phyloP scores from a whole-genome alignment of 1,140 invertebrate species.

The Drosophila mauritiana region DNA sequence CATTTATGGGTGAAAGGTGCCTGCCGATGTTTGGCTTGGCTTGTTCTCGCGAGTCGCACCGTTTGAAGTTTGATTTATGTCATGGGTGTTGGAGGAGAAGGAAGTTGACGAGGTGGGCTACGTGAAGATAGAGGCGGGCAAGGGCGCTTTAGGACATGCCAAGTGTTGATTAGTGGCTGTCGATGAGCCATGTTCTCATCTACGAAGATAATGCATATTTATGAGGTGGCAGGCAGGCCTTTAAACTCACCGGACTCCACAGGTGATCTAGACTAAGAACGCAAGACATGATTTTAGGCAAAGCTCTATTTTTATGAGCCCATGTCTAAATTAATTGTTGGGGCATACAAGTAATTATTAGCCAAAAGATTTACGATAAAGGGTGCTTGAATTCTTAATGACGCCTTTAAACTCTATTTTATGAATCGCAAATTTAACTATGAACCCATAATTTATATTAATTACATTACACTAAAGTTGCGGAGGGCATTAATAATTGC shows the following conservation, averaged over 20 bases:
- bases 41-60: conserved; percentile 38
- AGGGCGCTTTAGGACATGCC: conserved; percentile 48
- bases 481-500: too few species aligned
- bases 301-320: conserved; percentile 5
- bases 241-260: background rate
- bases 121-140: too few species aligned
- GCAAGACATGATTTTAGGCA: background rate
- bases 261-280: background rate
- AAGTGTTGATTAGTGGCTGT: conserved; percentile 50
- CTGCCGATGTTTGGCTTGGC: conserved; percentile 42
- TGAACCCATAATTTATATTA: background rate
- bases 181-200: background rate
- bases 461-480: too few species aligned
- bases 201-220: conserved; percentile 17
- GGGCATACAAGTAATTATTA: background rate
- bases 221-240: conserved; percentile 8
- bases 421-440: background rate
- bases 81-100: background rate
- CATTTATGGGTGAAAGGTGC: conserved; percentile 77
- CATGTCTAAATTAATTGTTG: background rate
- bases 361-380: background rate
- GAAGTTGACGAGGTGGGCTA: background rate
- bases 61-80: conserved; percentile 77
- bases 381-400: background rate
- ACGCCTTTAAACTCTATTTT: background rate